A percentile compares a stretch with the other conserved stretches of the same genome.
Evolutionary conservation across 2,888 invertebrate species (phyloP).

Genomic region (Adela reaumurella): DNA sequence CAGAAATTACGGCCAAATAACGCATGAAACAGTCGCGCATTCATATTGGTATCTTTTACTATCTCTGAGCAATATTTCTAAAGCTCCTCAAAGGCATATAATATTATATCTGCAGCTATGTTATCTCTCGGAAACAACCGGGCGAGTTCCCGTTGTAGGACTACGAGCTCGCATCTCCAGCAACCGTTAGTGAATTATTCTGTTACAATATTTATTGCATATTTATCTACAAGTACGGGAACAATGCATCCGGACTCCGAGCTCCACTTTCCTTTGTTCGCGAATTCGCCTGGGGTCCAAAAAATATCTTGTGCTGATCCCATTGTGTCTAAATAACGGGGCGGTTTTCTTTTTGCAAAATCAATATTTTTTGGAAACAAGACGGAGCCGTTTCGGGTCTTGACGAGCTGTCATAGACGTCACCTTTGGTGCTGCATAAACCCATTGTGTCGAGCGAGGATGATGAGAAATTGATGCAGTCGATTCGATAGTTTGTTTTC

Average conservation of each 20-base stretch:
- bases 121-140: neutral
- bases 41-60: too few relatives aligned
- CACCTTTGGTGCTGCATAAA: neutral
- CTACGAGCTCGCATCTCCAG: neutral
- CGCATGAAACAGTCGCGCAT: too few relatives aligned
- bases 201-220: constrained; percentile 25
- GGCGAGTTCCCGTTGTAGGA: too few relatives aligned
- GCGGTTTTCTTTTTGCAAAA: neutral
- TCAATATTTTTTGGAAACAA: neutral
- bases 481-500: neutral
- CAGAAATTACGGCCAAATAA: too few relatives aligned
- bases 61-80: too few relatives aligned
- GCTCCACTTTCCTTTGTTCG: neutral
- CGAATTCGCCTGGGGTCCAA: neutral
- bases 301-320: neutral
- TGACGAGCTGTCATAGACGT: neutral
- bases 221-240: constrained; percentile 24
- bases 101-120: constrained; percentile 7
- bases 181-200: constrained; percentile 13
- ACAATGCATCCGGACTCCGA: constrained; percentile 17
- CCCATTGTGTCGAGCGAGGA: neutral
- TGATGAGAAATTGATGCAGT: neutral
- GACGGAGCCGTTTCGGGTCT: neutral
- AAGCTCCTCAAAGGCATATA: constrained; percentile 7
- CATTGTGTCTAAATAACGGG: neutral